These are phyloP conservation scores for Pseudochaenichthys georgianus DNA, from an alignment of 2,797 vertebrate genomes.

Conservation along the genomic window DNA sequence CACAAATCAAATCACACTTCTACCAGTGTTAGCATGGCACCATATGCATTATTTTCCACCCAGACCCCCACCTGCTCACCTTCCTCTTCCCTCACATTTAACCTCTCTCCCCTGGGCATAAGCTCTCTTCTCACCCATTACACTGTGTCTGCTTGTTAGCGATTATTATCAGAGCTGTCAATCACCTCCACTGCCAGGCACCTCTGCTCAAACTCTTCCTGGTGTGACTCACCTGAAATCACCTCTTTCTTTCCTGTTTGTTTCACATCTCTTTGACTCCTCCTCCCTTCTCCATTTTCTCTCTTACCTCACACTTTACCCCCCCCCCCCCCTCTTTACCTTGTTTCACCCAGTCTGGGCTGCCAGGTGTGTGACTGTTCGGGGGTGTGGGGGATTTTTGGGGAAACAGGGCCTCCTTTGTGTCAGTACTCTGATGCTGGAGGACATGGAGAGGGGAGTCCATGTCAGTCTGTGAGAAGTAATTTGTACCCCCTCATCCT, in stretches of 20 bases:
- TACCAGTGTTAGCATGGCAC: constrained; percentile 48
- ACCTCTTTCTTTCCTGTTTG: constrained; percentile 35
- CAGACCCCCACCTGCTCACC: constrained; percentile 61
- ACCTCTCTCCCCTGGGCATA: constrained; percentile 49
- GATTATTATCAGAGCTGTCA: constrained; percentile 81
- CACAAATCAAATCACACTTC: constrained; percentile 73
- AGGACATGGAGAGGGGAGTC: constrained; percentile 34
- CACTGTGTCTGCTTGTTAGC: constrained; percentile 77
- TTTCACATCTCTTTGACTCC: constrained; percentile 18
- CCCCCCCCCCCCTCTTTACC: not conserved
- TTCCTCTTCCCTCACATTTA: constrained; percentile 69
- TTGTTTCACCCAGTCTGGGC: constrained; percentile 28
- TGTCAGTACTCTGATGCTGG: constrained; percentile 67
- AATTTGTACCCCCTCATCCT: constrained; percentile 77
- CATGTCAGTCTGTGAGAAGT: constrained; percentile 79
- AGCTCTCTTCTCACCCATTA: constrained; percentile 45
- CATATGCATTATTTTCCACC: constrained; percentile 47
- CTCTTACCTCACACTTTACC: not conserved
- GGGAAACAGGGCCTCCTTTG: constrained; percentile 76
- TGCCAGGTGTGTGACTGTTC: constrained; percentile 66
- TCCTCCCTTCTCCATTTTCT: constrained; percentile 17
- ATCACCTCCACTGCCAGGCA: constrained; percentile 64
- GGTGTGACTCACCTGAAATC: constrained; percentile 41
- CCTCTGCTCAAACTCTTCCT: constrained; percentile 37
- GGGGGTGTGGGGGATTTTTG: constrained; percentile 10